Evolutionary conservation across 2,797 vertebrate species (phyloP), one percentile per base, ranked within the genome.

Genomic region (Galagoides demidoff): DNA sequence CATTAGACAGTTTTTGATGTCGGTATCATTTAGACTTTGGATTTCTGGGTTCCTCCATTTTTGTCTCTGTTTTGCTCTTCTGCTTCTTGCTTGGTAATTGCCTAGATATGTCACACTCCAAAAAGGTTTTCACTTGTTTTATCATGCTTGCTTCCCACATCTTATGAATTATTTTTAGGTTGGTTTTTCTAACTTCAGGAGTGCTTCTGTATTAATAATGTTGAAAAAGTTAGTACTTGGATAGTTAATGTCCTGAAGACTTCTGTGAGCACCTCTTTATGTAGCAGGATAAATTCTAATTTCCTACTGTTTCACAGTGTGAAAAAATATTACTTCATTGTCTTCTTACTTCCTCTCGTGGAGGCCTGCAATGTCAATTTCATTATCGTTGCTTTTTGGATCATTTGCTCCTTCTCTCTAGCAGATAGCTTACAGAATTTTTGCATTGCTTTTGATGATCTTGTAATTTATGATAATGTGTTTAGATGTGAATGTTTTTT

Each of bases 391-490:
- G 34, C 31, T 73, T 74, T 76, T 82, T 52, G 49, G 52, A 22
- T 79, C 81, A 11, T 78, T 76, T 90, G 37, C n/a, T 84, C 88
- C 79, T 81, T 31, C 34, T 83, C 37, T 90, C 25, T 29, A 85
- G 25, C 34, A 45, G 19, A 57, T 22, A 49, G 68, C 20, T 64
- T 66, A 82, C 16, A 66, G 79, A 94, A 74, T 71, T 92, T 94
- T 93, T 52, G 39, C 63, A 76, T 86, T 77, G 55, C 79, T 89
- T 95, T 83, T 92, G 76, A 92, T 94, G 37, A 74, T 66, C 20
- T 84, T 76, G 2, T 55, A 94, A 85, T 92, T 91, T 95, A 89
- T 87, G 49, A 34, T 82, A 81, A 86, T 66, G 31, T 85, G 20
- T 83, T 93, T 79, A 86, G 49, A 79, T 76, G 13, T 79, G 25